These are phyloP conservation scores for Strix occidentalis DNA, from an alignment of 2,797 vertebrate species.

Conservation along the genomic window DNA sequence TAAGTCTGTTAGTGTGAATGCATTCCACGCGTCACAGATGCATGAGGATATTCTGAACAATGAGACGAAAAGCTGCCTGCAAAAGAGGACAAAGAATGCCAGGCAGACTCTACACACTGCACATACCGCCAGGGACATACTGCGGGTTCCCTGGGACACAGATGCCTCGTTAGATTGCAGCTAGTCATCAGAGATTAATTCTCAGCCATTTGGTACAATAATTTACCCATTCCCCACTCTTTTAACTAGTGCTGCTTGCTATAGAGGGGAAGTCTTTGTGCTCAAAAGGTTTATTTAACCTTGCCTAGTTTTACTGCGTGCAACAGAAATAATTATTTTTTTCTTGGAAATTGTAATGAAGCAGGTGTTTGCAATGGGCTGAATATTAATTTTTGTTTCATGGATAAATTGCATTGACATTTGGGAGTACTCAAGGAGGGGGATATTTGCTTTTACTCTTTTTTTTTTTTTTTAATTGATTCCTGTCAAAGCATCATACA, in stretches of 20 bases:
- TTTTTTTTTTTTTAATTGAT: background rate
- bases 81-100: constrained; percentile 84
- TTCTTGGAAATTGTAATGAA: constrained; percentile 38
- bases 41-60: constrained; percentile 91
- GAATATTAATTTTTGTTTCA: constrained; percentile 53
- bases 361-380: constrained; percentile 50
- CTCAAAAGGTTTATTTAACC: constrained; percentile 74
- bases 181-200: constrained; percentile 84
- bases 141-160: constrained; percentile 86
- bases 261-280: constrained; percentile 70
- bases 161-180: constrained; percentile 85
- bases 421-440: background rate
- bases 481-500: background rate
- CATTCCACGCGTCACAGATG: constrained; percentile 94
- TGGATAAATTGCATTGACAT: background rate
- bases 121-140: constrained; percentile 83
- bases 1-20: constrained; percentile 89
- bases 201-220: constrained; percentile 84
- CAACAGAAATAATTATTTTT: constrained; percentile 67
- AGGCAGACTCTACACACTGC: constrained; percentile 78
- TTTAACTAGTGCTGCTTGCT: constrained; percentile 76
- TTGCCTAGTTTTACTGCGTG: constrained; percentile 63
- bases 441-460: background rate
- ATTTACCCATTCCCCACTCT: constrained; percentile 81
- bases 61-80: constrained; percentile 86